A percentile compares a stretch with the other conserved stretches of the same genome.
These are phyloP conservation scores for Hepsetus odoe DNA, from an alignment of 2,113 vertebrate genomes.

Conservation along the genomic window DNA sequence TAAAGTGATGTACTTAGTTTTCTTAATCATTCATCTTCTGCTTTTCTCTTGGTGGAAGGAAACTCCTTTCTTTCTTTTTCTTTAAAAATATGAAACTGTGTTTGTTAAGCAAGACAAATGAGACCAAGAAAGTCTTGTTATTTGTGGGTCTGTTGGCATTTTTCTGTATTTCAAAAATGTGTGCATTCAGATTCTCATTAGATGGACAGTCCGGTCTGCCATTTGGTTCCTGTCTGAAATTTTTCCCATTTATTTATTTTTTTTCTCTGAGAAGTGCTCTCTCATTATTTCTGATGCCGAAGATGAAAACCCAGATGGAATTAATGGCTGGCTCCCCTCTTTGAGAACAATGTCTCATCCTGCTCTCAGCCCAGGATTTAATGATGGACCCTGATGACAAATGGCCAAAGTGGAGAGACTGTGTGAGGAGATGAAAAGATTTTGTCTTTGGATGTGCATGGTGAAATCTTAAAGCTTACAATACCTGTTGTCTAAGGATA, in stretches of 20 bases:
- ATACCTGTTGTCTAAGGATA: not conserved
- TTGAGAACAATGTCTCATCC: not conserved
- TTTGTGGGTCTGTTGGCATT: not conserved
- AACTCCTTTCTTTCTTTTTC: not conserved
- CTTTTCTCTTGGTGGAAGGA: too few species aligned
- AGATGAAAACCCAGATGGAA: constrained; percentile 2
- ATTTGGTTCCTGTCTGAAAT: too few species aligned
- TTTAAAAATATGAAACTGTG: not conserved
- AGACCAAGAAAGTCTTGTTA: not conserved
- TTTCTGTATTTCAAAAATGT: not conserved
- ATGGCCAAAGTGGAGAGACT: not conserved
- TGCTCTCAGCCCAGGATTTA: constrained; percentile 14
- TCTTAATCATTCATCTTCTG: not conserved
- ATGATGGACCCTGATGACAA: constrained; percentile 23
- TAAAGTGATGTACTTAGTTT: not conserved
- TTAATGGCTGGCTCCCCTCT: constrained; percentile 1
- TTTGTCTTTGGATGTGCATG: not conserved
- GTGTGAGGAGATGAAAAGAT: not conserved
- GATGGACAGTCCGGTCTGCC: not conserved
- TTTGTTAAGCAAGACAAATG: not conserved
- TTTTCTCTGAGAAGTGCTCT: not conserved
- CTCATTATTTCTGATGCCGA: constrained; percentile 10
- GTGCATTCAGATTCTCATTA: not conserved
- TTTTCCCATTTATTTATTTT: not conserved
- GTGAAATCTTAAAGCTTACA: not conserved